Conservation (phyloP, 2,888 invertebrate species). For the Coenonympha arcania region DNA sequence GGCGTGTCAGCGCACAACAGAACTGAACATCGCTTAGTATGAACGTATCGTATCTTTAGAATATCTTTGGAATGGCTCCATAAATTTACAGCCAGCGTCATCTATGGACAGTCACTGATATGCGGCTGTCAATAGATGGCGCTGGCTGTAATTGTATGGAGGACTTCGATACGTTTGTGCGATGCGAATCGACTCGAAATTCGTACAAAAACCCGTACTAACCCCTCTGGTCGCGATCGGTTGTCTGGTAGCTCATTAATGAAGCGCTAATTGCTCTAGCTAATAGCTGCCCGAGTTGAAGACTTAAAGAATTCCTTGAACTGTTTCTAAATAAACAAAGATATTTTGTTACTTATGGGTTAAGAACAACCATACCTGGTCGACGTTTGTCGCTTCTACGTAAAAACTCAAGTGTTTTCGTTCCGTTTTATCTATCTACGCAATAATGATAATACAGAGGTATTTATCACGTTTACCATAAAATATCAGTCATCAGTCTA, state of each 20-base stretch:
- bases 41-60: no score
- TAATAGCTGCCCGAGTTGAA: slow-evolving; percentile 59
- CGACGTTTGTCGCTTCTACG: slow-evolving; percentile 15
- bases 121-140: no score
- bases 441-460: slow-evolving; percentile 7
- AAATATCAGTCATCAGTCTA: background rate
- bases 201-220: no score
- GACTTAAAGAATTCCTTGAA: slow-evolving; percentile 64
- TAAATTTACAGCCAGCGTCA: no score
- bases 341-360: slow-evolving; percentile 17
- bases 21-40: no score
- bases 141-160: no score
- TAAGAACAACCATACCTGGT: no score
- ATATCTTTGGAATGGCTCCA: no score
- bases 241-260: slow-evolving; percentile 64
- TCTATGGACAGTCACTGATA: no score
- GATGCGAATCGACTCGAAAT: no score
- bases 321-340: slow-evolving; percentile 47
- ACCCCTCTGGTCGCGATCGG: slow-evolving; percentile 50
- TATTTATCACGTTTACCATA: background rate
- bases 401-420: slow-evolving; percentile 12
- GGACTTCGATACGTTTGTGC: no score
- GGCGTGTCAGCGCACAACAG: no score
- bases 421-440: slow-evolving; percentile 5
- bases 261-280: slow-evolving; percentile 63